Evolutionary conservation across 37 sponge, comb jelly and placozoan genomes (phyloP), one percentile per base, ranked within the genome.

Genomic region (Petrosia ficiformis): DNA sequence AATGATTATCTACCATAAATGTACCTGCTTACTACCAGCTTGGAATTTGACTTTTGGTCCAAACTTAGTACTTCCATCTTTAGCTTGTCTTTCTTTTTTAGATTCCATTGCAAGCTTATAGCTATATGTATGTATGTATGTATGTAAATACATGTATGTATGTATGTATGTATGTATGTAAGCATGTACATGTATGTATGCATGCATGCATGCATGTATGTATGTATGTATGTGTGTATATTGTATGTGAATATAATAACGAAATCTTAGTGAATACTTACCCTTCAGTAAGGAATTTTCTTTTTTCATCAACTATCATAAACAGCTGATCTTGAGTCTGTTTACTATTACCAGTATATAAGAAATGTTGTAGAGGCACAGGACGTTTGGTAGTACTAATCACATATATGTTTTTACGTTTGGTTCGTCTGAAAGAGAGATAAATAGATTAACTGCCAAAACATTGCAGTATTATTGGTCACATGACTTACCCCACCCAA

Each of bases 291-390:
- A 80, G 67, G 58, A 86, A 83, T 44, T 80, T 70, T 14, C 82
- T 84, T 67, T 83, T 59, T n/a, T 86, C 81, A 31, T 74, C 71
- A 22, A 97, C 87, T 60, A 97, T 92, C 65, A 85, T 84, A 74
- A 93, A 96, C 64, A 93, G 80, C 74, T 99, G 82, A 28, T 93
- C 82, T 35, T 89, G 64, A 33, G 99, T 99, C 77, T 93, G 92
- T 39, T 85, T 81, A 74, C 90, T 99, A 75, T 86, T 88, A 0
- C 96, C 96, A 56, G 96, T 93, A 87, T 96, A 99, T n/a, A 99
- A 84, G 42, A 60, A 91, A 70, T 99, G 99, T 37, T 80, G 86
- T 40, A 99, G 85, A 31, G 99, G 99, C 3, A 99, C 99, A 29
- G 99, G 99, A 43, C 99, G 44, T 60, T 93, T 90, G 6, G 65